Percentiles rank a stretch among this genome's conserved stretches.
phyloP scores from a whole-genome alignment of 2,888 invertebrate species.

The Hypercompe scribonia region DNA sequence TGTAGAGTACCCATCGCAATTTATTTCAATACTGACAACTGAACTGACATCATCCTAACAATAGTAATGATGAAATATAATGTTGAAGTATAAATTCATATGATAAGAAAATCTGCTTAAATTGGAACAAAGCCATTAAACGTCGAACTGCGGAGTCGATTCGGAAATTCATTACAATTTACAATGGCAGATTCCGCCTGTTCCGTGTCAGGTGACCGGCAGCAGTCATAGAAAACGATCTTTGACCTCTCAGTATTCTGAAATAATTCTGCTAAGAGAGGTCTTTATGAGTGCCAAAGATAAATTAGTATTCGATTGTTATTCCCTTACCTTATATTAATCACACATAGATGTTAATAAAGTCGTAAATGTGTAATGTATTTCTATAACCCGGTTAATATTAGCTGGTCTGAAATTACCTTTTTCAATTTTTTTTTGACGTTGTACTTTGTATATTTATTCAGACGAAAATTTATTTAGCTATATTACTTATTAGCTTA shows the following conservation, averaged over 20 bases:
- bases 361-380: background rate
- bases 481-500: background rate
- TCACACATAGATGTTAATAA: background rate
- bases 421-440: background rate
- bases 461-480: background rate
- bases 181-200: conserved; percentile 51
- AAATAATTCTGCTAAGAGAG: conserved; percentile 20
- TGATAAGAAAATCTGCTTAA: conserved; percentile 25
- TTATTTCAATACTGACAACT: background rate
- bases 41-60: background rate
- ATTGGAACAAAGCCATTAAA: conserved; percentile 42
- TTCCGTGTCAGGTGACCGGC: conserved; percentile 48
- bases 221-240: conserved; percentile 35
- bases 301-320: conserved; percentile 16
- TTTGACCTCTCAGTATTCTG: conserved; percentile 22
- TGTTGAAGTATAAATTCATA: conserved; percentile 3
- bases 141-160: conserved; percentile 34
- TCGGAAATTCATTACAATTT: conserved; percentile 54
- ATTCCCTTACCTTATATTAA: background rate
- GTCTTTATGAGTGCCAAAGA: background rate
- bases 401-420: background rate
- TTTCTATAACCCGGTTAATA: background rate
- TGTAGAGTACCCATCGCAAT: background rate
- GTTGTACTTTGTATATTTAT: background rate
- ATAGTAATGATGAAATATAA: background rate